Evolutionary conservation across 1,140 invertebrate species (phyloP).

Genomic region (Dendroctonus ponderosae): DNA sequence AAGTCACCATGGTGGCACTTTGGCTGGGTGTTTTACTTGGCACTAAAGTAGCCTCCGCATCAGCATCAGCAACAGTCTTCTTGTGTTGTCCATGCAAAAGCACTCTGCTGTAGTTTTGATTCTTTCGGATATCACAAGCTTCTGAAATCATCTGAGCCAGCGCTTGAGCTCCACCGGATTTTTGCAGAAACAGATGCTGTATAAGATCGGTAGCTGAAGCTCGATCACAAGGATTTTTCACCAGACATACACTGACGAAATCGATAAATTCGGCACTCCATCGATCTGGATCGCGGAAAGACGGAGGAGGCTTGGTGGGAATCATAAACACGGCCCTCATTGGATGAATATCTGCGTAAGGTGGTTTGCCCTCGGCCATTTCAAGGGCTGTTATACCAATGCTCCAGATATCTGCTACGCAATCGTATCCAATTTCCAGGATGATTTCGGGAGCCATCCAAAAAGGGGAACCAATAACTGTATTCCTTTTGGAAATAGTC

Average conservation of each 20-base stretch:
- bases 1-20: constrained; percentile 66
- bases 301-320: constrained; percentile 98
- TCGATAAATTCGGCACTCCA: constrained; percentile 97
- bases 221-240: constrained; percentile 93
- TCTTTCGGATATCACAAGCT: constrained; percentile 87
- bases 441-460: constrained; percentile 99
- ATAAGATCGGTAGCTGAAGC: constrained; percentile 88
- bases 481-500: constrained; percentile 98
- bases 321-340: constrained; percentile 99
- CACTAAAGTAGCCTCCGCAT: constrained; percentile 53
- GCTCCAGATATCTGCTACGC: constrained; percentile 98
- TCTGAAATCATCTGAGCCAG: constrained; percentile 89
- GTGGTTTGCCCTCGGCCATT: constrained; percentile 99
- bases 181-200: constrained; percentile 82
- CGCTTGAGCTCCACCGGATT: constrained; percentile 81
- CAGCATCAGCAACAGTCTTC: constrained; percentile 42
- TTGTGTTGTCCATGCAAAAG: constrained; percentile 42
- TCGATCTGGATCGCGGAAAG: constrained; percentile 92
- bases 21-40: constrained; percentile 57
- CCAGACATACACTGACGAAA: constrained; percentile 92
- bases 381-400: constrained; percentile 96
- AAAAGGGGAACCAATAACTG: constrained; percentile 98
- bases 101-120: constrained; percentile 62
- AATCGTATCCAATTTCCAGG: constrained; percentile 99
- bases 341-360: constrained; percentile 98